Conservation (phyloP, 2,113 vertebrate species). For the Bujurquina vittata region DNA sequence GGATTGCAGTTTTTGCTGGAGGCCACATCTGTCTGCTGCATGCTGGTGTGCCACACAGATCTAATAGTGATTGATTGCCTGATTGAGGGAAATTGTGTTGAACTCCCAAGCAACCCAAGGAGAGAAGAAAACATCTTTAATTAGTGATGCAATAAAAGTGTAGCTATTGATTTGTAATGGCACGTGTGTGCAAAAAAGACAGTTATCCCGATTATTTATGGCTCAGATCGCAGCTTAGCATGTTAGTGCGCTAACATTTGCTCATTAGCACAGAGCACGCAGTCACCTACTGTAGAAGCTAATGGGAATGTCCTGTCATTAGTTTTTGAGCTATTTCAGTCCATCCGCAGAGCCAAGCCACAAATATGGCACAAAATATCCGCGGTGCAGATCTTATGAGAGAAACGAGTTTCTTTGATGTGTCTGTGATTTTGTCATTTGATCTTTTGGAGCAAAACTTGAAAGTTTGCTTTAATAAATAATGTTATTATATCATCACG, state of each 20-base stretch:
- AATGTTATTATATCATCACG: conserved; percentile 17
- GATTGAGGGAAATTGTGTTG: conserved; percentile 71
- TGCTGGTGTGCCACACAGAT: conserved; percentile 53
- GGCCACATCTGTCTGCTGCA: conserved; percentile 69
- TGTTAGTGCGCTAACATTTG: neutral
- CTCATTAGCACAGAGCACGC: neutral
- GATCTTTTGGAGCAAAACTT: conserved; percentile 13
- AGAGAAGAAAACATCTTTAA: conserved; percentile 57
- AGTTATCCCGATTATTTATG: conserved; percentile 37
- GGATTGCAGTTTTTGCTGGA: conserved; percentile 52
- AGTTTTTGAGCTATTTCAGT: neutral
- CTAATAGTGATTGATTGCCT: conserved; percentile 75
- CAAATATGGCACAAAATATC: neutral
- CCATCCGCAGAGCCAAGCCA: neutral
- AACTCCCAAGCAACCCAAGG: conserved; percentile 63
- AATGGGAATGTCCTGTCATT: conserved; percentile 1
- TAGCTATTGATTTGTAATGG: conserved; percentile 63
- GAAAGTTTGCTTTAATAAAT: conserved; percentile 42
- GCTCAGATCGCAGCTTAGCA: neutral
- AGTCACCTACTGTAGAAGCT: neutral
- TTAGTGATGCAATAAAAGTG: conserved; percentile 60
- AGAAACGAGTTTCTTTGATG: conserved; percentile 26
- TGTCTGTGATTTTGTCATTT: conserved; percentile 29
- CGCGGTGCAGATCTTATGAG: neutral
- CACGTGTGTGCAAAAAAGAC: conserved; percentile 18